phyloP scores from a whole-genome alignment of 2,888 invertebrate species.

The Platycheirus rosarum region DNA sequence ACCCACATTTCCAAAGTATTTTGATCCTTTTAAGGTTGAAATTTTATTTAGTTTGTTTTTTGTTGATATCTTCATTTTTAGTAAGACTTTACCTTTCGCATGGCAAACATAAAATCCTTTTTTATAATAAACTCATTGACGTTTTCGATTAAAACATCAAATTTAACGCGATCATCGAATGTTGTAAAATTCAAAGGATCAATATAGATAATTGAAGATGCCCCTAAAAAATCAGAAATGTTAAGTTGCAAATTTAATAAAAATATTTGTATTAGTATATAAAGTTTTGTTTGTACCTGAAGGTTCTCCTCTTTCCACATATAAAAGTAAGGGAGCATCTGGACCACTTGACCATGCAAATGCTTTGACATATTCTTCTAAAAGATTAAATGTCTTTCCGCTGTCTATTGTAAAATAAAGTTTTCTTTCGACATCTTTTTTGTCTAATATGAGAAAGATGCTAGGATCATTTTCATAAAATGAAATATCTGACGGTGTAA shows the following conservation, averaged over 20 bases:
- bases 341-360: slow-evolving; percentile 88
- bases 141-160: slow-evolving; percentile 84
- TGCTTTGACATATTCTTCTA: slow-evolving; percentile 90
- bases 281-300: slow-evolving; percentile 81
- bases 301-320: slow-evolving; percentile 88
- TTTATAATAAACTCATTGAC: slow-evolving; percentile 92
- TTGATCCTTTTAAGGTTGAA: slow-evolving; percentile 74
- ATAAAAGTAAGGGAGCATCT: slow-evolving; percentile 84
- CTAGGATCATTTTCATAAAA: slow-evolving; percentile 89
- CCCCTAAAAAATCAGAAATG: slow-evolving; percentile 60
- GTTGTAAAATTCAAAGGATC: slow-evolving; percentile 75
- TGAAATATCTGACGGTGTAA: slow-evolving; percentile 90
- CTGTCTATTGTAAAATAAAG: slow-evolving; percentile 90
- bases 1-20: slow-evolving; percentile 87
- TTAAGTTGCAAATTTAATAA: too few relatives aligned
- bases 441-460: slow-evolving; percentile 89
- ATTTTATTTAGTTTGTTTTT: background rate
- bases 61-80: too few relatives aligned
- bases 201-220: slow-evolving; percentile 76
- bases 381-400: slow-evolving; percentile 87
- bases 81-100: slow-evolving; percentile 83
- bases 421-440: slow-evolving; percentile 86
- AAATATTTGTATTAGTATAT: background rate
- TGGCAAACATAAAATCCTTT: slow-evolving; percentile 93
- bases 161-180: slow-evolving; percentile 63